phyloP scores from a whole-genome alignment of 2,888 invertebrate genomes.

The Altica lythri region DNA sequence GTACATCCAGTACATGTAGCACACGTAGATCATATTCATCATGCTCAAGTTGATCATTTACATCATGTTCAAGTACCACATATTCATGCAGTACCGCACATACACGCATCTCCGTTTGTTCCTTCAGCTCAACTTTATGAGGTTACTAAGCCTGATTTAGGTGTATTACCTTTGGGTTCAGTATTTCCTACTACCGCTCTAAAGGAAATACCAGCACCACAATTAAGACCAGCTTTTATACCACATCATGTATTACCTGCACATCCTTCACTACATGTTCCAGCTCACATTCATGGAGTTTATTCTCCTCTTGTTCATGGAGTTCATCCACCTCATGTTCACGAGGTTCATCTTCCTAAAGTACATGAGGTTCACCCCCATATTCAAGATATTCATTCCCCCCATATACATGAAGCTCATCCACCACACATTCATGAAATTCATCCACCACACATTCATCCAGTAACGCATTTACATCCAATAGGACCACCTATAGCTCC shows the following conservation, averaged over 20 bases:
- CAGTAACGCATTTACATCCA: conserved; percentile 27
- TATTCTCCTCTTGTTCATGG: too few species aligned
- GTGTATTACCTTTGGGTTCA: conserved; percentile 47
- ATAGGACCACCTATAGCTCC: conserved; percentile 7
- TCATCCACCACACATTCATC: conserved; percentile 13
- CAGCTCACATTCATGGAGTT: too few species aligned
- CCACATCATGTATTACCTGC: conserved; percentile 8
- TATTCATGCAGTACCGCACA: conserved; percentile 26
- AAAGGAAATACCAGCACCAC: conserved; percentile 33
- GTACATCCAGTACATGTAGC: conserved; percentile 8
- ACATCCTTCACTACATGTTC: too few species aligned
- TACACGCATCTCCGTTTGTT: conserved; percentile 27
- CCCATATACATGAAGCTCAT: too few species aligned
- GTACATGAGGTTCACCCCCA: too few species aligned
- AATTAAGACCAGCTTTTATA: conserved; percentile 29
- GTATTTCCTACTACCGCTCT: conserved; percentile 44
- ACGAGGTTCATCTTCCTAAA: too few species aligned
- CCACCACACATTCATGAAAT: neutral
- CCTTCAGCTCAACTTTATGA: conserved; percentile 44
- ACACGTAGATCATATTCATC: conserved; percentile 12
- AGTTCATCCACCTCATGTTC: too few species aligned
- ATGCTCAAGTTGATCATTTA: conserved; percentile 31
- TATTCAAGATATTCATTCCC: too few species aligned
- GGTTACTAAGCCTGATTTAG: conserved; percentile 48
- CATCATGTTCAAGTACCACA: conserved; percentile 15